Base-by-base conservation (phyloP, 2,888 invertebrate genomes). In the Paralinhomoeus sp. region DNA sequence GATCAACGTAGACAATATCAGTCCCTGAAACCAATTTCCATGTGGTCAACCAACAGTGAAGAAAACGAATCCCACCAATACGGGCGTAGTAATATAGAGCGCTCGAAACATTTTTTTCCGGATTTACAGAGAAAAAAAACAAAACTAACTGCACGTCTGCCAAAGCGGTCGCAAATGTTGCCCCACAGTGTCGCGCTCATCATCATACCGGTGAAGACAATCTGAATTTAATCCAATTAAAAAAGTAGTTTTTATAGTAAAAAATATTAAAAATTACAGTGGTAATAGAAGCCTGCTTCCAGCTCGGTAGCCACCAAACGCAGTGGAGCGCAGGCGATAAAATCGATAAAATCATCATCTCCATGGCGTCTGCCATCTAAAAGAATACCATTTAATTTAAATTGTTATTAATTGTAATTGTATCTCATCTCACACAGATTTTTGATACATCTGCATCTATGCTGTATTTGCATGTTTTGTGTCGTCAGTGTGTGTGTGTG, bases 291-390 rank as follows among this genome's bases (percentile, higher is more conserved):
- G 87, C 89, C 69, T 87, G 83, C 58, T 84, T 80, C 64, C 81
- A 82, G 61, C 79, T 76, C 57, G 76, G 74, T 50, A 91, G 79
- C 57, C 78, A 77, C 89, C 89, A 89, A 63, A 82, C 80, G 64
- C 89, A 91, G 60, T 84, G 84, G 43, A 91, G 68, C 0, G 87
- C 83, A 15, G 89, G 87, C 18, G 84, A 82, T 35, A 91, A 67
- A 49, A 91, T 84, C 54, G 84, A 83, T 34, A 89, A 68, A 56
- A 91, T 84, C 59, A 87, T 89, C 82, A 89, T 89, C 68, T 89
- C 89, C 87, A 89, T 89, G 44, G 85, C 84, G 64, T 89, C 89
- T 1, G 87, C 84, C 85, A 87, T 89, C 87, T 83, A 80, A 61
- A 81, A 80, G 24, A 18, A 23, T 42, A n/a, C n/a, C n/a, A n/a